Evolutionary conservation across 2,797 vertebrate species (phyloP).

Genomic region (Pelodytes ibericus): DNA sequence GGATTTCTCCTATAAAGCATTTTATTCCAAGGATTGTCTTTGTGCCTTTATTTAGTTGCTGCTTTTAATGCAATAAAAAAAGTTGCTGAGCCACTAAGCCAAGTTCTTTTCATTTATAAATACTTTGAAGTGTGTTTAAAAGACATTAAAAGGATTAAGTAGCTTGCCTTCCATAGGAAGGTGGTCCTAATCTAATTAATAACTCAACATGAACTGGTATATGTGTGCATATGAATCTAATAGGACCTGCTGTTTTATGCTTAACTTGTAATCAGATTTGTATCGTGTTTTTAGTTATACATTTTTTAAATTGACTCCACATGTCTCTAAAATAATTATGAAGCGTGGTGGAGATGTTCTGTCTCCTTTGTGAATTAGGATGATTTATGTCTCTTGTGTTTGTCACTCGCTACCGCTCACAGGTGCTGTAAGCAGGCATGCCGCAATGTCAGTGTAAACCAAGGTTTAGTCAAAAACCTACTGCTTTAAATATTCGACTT

Average conservation of each 20-base stretch:
- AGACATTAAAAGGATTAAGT: slow-evolving; percentile 19
- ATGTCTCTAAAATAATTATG: slow-evolving; percentile 7
- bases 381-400: slow-evolving; percentile 5
- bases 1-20: background rate
- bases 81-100: background rate
- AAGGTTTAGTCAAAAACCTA: no score
- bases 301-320: slow-evolving; percentile 1
- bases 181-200: slow-evolving; percentile 8
- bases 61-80: background rate
- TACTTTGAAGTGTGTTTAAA: background rate
- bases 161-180: background rate
- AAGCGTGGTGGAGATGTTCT: background rate
- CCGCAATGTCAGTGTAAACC: no score
- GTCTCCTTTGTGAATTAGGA: background rate
- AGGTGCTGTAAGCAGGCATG: no score
- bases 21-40: background rate
- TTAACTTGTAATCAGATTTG: background rate
- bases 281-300: no score
- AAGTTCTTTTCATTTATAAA: slow-evolving; percentile 4
- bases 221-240: background rate
- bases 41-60: background rate
- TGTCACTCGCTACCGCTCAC: no score
- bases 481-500: no score
- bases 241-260: background rate
- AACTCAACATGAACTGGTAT: background rate